Conservation (phyloP, 1,140 invertebrate genomes). For the Gryon sp. region DNA sequence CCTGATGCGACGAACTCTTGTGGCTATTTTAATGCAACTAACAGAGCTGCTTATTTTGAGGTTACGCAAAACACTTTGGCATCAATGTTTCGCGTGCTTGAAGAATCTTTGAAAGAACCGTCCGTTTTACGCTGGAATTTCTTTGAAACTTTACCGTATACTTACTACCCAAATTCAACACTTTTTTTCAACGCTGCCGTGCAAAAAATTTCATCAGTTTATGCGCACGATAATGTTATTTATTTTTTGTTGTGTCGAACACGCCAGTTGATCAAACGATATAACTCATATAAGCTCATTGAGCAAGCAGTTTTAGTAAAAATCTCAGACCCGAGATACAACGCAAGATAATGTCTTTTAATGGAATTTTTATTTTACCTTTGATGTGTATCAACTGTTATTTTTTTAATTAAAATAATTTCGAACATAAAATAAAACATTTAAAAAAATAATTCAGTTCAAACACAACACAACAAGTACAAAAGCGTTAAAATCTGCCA, state of each 20-base stretch:
- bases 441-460: too few relatives aligned
- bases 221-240: background rate
- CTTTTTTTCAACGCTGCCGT: background rate
- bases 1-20: slow-evolving; percentile 53
- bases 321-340: too few relatives aligned
- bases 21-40: slow-evolving; percentile 30
- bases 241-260: background rate
- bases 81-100: slow-evolving; percentile 19
- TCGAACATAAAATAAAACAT: too few relatives aligned
- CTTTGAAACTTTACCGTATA: slow-evolving; percentile 18
- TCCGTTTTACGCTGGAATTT: slow-evolving; percentile 6
- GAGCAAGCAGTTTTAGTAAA: too few relatives aligned
- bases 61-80: slow-evolving; percentile 41
- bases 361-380: too few relatives aligned
- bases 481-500: too few relatives aligned
- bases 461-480: too few relatives aligned
- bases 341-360: too few relatives aligned
- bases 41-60: slow-evolving; percentile 47
- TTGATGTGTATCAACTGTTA: too few relatives aligned
- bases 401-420: too few relatives aligned
- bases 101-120: slow-evolving; percentile 15
- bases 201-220: slow-evolving; percentile 26
- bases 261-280: background rate
- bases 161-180: slow-evolving; percentile 11
- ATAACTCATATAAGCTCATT: too few relatives aligned